Conservation (phyloP, 1,140 invertebrate species). For the Stegodyphus dumicola region DNA sequence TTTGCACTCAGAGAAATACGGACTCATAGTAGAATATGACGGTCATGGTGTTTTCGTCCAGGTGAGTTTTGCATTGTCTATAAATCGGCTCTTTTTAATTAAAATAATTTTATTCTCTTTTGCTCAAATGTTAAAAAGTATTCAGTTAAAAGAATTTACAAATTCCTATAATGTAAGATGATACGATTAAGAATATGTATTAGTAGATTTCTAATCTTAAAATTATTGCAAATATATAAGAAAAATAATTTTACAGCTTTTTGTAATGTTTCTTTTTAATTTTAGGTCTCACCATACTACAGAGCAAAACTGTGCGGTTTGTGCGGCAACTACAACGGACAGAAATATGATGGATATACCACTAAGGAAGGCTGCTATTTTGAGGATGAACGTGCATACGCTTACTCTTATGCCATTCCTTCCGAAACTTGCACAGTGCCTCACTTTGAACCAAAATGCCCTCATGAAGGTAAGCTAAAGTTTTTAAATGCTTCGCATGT, state of each 20-base stretch:
- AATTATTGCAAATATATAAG: neutral
- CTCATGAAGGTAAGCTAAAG: constrained; percentile 15
- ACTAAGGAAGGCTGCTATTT: constrained; percentile 49
- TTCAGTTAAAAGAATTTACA: neutral
- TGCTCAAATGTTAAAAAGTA: neutral
- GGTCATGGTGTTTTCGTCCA: constrained; percentile 44
- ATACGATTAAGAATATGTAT: neutral
- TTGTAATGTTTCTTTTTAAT: neutral
- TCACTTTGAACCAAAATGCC: constrained; percentile 28
- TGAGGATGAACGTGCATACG: constrained; percentile 37
- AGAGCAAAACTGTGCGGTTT: constrained; percentile 60
- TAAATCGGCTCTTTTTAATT: no score
- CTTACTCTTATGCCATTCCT: constrained; percentile 58
- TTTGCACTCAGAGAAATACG: constrained; percentile 56
- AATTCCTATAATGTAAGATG: neutral
- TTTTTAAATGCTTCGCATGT: no score
- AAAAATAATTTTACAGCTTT: no score
- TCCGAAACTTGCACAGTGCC: constrained; percentile 50
- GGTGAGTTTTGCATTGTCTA: neutral
- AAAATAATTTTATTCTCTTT: neutral
- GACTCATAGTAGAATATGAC: constrained; percentile 49
- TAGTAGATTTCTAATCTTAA: neutral
- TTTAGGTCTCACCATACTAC: constrained; percentile 57
- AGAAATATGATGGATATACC: constrained; percentile 54
- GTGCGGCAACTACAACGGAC: constrained; percentile 63